phyloP scores from a whole-genome alignment of 2,113 vertebrate genomes.

The Lepus europaeus region DNA sequence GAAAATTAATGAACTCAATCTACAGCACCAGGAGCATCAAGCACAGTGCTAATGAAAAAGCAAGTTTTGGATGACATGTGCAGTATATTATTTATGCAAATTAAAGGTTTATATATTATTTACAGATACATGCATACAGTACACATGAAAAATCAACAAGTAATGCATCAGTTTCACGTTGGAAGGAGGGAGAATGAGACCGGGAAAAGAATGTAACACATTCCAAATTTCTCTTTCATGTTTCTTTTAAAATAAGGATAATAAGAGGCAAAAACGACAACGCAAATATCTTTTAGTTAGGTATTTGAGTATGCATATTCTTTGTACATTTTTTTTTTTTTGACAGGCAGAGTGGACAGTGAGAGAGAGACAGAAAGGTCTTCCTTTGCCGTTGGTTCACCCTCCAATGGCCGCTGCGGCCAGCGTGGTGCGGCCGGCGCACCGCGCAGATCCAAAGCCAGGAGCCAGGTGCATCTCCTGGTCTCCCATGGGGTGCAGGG shows the following conservation, averaged over 20 bases:
- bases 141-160: slow-evolving; percentile 14
- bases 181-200: neutral
- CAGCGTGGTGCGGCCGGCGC: too few relatives aligned
- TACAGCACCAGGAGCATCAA: slow-evolving; percentile 1
- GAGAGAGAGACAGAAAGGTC: too few relatives aligned
- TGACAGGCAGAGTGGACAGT: too few relatives aligned
- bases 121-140: slow-evolving; percentile 15
- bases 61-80: neutral
- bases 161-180: neutral
- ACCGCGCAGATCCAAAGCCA: too few relatives aligned
- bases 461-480: too few relatives aligned
- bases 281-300: neutral
- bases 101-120: slow-evolving; percentile 55
- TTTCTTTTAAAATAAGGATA: slow-evolving; percentile 61
- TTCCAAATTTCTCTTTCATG: neutral
- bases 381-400: too few relatives aligned
- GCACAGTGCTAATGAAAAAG: neutral
- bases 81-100: slow-evolving; percentile 27
- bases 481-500: too few relatives aligned
- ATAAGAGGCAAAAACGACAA: slow-evolving; percentile 43
- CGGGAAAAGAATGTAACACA: neutral
- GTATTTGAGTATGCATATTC: neutral
- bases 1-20: slow-evolving; percentile 66
- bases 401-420: too few relatives aligned
- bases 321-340: slow-evolving; percentile 12